Base-by-base conservation (phyloP, 2,888 invertebrate species). In the Apodemia hepburni region DNA sequence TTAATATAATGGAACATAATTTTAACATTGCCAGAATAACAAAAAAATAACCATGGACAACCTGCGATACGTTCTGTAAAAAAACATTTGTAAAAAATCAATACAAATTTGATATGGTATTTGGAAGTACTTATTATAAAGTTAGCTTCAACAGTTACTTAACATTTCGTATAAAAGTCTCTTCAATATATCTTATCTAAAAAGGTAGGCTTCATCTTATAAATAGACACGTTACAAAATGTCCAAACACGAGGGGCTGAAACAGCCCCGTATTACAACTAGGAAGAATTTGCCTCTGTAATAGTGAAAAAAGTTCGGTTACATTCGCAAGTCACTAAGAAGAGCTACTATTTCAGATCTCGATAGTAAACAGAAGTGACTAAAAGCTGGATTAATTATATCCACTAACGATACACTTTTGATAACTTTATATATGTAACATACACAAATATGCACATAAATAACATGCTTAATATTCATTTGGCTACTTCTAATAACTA, bases 101-200 rank as follows among this genome's bases (percentile, higher is more conserved):
- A 72, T 70, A 76, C 77, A 82, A 82, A 79, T 79, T 79, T 84
- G 85, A 86, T 85, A 85, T 85, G 85, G 83, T 88, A 81, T 73
- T 82, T 82, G 84, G 87, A 89, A 88, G 85, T 89, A 78, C 88
- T 87, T 88, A 88, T 77, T 80, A 75, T 85, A 84, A 79, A 84
- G 84, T 88, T 88, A 90, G 85, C 82, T 76, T 86, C 85, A 90
- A 90, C 90, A 90, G 86, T 85, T 82, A 85, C 88, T 87, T 87
- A 90, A 91, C 90, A 84, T 84, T 54, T 89, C 87, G 90, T 91
- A 91, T 91, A 90, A 90, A 91, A 91, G 90, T 88, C 87, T 89
- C 87, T 91, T 83, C 84, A 86, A 85, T 90, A 89, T 85, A 88
- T 85, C 86, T 90, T 91, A 90, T 87, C 87, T 88, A 87, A 88